Base-by-base conservation (phyloP, 2,797 vertebrate species). In the Neostethus bicornis region DNA sequence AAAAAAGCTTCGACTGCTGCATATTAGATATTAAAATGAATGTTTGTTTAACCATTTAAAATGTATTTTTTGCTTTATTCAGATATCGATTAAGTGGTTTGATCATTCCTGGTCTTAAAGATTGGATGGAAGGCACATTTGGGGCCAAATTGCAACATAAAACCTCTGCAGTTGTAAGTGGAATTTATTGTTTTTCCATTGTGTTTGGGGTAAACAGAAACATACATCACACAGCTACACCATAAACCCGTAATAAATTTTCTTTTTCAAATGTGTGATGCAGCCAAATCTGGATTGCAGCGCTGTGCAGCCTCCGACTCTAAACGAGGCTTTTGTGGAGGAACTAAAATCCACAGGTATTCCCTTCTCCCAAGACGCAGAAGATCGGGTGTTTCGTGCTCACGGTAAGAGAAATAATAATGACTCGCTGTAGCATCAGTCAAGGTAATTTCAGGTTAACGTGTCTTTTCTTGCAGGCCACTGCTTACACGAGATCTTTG, bases 401-500 rank as follows among this genome's bases (percentile, higher is more conserved):
- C 96, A 99, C 44, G 97, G 97, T 99, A 90, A 93, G 91, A 42
- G 52, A 54, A 14, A 16, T 21, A 35, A 21, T 4, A n/a, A 14
- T 10, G 16, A 24, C n/a, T 34, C 26, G 4, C 39, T 21, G 7
- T 12, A 38, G 41, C 10, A 17, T 26, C 28, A 6, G 21, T 10
- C 42, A 8, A 7, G 35, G 19, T 41, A 17, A 35, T 52, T 60
- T 60, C 24, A 32, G 23, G 45, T 20, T 9, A 39, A 24, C 4
- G 1, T 24, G 17, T 19, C 11, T 71, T 71, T 56, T 66, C 49
- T 79, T 86, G 71, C 84, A 99, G 97, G 97, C 66, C 97, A 99
- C 84, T 99, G 97, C 89, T 87, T 99, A 85, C 94, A 98, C 46
- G 97, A 99, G 89, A 94, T 99, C 87, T 97, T 97, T 89, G 87